Evolutionary conservation across 2,113 vertebrate genomes (phyloP), one percentile per base, ranked within the genome.

Genomic region (Apteryx mantelli): DNA sequence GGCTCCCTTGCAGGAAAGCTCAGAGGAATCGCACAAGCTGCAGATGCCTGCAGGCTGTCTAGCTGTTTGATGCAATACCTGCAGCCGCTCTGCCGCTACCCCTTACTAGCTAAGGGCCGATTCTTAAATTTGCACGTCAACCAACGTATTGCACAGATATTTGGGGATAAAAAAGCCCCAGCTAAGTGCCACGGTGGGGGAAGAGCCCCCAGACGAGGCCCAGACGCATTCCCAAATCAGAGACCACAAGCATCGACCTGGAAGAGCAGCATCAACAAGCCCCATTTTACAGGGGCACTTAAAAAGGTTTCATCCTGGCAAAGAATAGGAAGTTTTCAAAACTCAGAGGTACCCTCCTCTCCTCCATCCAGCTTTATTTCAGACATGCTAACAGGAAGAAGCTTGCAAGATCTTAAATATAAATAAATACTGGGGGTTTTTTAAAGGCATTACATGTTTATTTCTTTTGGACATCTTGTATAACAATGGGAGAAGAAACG

Each of bases 401-500:
- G 82, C 55, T 93, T 88, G 89, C 64, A 81, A 38, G 70, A 77
- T 83, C 89, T 88, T 70, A 55, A 86, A 74, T 50, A 82, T 19
- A 96, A 95, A 91, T 89, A 95, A 91, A 93, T 82, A 85, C 14
- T 63, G 0, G 56, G 14, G 0, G 10, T 6, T 58, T 60, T 55
- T 25, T 60, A 40, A 60, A 82, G 60, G 55, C 50, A 18, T 64
- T 24, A 0, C 30, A 71, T 40, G 58, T 66, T 96, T 91, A 58
- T 82, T 28, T 86, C 73, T 64, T 85, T 81, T 38, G 76, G 76
- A 96, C 93, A 75, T 91, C 90, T 93, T 91, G 76, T 78, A 20
- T 86, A 96, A 94, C 0, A 0, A 70, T 6, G 68, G 89, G 75
- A 93, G 55, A 60, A 96, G 88, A 91, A 95, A 81, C 89, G 88